A percentile compares a stretch with the other conserved stretches of the same genome.
Conservation (phyloP, 1,140 invertebrate genomes). For the Platorchestia sp. region DNA sequence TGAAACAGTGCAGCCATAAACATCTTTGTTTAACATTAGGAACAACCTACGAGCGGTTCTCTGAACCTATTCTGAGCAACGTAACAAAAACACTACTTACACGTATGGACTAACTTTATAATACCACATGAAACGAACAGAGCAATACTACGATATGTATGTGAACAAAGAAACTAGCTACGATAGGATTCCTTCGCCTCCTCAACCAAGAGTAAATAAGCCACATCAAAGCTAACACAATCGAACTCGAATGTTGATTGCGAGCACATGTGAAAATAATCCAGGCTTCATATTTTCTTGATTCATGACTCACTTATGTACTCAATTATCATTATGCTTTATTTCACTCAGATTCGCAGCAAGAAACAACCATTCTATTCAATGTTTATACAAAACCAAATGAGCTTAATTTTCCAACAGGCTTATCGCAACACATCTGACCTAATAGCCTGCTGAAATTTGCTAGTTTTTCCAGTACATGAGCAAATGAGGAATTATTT, state of each 20-base stretch:
- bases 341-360: neutral
- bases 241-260: neutral
- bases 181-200: neutral
- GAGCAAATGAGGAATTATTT: neutral
- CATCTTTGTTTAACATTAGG: too few species aligned
- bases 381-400: neutral
- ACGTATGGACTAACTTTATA: too few species aligned
- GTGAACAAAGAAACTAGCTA: too few species aligned
- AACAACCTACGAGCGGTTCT: too few species aligned
- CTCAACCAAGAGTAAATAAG: neutral
- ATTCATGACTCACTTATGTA: neutral
- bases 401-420: neutral
- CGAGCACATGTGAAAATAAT: neutral
- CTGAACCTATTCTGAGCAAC: too few species aligned
- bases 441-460: neutral
- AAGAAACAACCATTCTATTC: neutral
- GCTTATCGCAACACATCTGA: neutral
- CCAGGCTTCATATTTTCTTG: neutral
- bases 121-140: neutral
- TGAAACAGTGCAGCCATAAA: too few species aligned
- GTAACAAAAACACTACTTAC: too few species aligned
- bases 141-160: too few species aligned
- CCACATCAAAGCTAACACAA: neutral
- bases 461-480: neutral
- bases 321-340: neutral